Evolutionary conservation across 2,888 invertebrate genomes (phyloP).

Genomic region (Hymenopus coronatus): DNA sequence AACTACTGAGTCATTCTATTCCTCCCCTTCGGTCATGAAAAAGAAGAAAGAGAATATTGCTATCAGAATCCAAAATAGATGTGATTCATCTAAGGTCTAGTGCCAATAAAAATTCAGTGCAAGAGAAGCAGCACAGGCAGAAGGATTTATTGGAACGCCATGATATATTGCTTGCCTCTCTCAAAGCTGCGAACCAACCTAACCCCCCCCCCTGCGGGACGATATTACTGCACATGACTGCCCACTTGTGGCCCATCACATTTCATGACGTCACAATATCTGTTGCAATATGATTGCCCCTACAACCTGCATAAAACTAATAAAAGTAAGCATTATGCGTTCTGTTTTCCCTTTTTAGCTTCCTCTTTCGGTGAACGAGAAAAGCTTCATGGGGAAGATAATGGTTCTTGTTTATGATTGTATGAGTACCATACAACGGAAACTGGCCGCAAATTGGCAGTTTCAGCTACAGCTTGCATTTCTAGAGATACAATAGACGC

Average conservation of each 20-base stretch:
- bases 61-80: neutral
- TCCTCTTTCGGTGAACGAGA: neutral
- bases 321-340: neutral
- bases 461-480: neutral
- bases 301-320: neutral
- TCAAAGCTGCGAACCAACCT: neutral
- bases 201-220: neutral
- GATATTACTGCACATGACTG: neutral
- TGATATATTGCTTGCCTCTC: neutral
- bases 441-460: neutral
- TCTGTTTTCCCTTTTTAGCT: neutral
- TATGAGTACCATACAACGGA: neutral
- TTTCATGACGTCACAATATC: neutral
- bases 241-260: constrained; percentile 4
- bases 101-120: neutral
- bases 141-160: constrained; percentile 4
- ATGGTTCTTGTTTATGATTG: neutral
- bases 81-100: constrained; percentile 1
- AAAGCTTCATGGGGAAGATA: neutral
- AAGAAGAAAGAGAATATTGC: neutral
- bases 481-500: neutral
- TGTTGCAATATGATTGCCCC: neutral
- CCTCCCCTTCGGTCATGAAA: neutral
- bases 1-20: neutral
- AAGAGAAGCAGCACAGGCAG: neutral